A percentile compares a stretch with the other conserved stretches of the same genome.
Conservation (phyloP, 1,140 invertebrate genomes). For the Panagrolaimus sp. region DNA sequence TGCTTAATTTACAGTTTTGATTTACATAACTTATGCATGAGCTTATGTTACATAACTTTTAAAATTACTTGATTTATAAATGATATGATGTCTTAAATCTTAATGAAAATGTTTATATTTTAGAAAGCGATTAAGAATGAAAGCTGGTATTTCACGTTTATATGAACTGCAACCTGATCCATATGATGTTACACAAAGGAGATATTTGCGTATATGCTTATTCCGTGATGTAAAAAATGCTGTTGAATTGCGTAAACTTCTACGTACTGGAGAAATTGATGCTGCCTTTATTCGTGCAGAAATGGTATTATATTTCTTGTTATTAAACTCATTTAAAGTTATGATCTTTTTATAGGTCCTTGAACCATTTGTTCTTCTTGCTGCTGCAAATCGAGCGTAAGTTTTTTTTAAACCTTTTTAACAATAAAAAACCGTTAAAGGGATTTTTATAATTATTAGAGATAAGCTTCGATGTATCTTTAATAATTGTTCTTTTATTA, state of each 20-base stretch:
- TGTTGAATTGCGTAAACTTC: conserved; percentile 38
- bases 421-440: too few relatives aligned
- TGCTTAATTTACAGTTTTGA: too few relatives aligned
- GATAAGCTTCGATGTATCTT: too few relatives aligned
- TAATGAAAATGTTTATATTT: too few relatives aligned
- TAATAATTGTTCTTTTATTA: too few relatives aligned
- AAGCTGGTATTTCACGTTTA: conserved; percentile 40
- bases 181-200: conserved; percentile 43
- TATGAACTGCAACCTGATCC: conserved; percentile 51
- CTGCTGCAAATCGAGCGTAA: conserved; percentile 50
- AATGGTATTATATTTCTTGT: conserved; percentile 31
- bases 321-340: too few relatives aligned
- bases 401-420: too few relatives aligned
- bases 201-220: conserved; percentile 39
- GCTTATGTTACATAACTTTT: too few relatives aligned
- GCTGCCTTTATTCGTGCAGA: conserved; percentile 51
- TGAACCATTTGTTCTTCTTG: conserved; percentile 51
- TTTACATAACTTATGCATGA: too few relatives aligned
- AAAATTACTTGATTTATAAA: too few relatives aligned
- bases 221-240: conserved; percentile 54
- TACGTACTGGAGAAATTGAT: conserved; percentile 48
- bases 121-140: conserved; percentile 27
- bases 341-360: conserved; percentile 36
- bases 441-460: too few relatives aligned
- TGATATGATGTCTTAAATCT: too few relatives aligned